Evolutionary conservation across 2,797 vertebrate genomes (phyloP).

Genomic region (Stomatorhinus walkeri): DNA sequence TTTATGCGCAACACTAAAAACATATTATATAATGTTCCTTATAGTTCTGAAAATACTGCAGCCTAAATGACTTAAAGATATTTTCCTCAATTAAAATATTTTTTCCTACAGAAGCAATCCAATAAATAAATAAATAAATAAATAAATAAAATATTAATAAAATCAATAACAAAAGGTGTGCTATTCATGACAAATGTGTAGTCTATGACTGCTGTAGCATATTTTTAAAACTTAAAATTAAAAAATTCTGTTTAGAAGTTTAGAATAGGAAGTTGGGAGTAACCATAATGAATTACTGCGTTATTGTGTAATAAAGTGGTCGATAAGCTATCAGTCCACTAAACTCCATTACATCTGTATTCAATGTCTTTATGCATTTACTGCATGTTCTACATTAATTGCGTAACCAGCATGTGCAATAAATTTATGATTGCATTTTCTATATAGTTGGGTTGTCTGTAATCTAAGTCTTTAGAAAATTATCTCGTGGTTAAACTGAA

Average conservation of each 20-base stretch:
- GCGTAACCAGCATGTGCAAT: not conserved
- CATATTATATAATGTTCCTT: not conserved
- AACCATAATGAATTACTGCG: not conserved
- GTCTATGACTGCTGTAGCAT: not conserved
- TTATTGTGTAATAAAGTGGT: not conserved
- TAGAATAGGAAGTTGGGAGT: not conserved
- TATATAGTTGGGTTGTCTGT: not conserved
- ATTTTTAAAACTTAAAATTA: not conserved
- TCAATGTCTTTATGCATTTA: not conserved
- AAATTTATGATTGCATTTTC: not conserved
- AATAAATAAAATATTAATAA: not conserved
- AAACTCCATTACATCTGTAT: not conserved
- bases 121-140: not conserved
- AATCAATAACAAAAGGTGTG: not conserved
- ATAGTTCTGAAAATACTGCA: not conserved
- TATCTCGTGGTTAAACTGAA: not conserved
- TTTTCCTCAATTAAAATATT: not conserved
- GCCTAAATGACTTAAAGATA: not conserved
- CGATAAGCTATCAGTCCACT: not conserved
- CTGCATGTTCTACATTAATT: not conserved
- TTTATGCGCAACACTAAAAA: not conserved
- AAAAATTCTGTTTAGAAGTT: not conserved
- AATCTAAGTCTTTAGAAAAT: not conserved
- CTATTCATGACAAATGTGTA: not conserved
- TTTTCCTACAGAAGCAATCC: not conserved